Evolutionary conservation across 2,888 invertebrate species (phyloP).

Genomic region (Plebejus melissa): DNA sequence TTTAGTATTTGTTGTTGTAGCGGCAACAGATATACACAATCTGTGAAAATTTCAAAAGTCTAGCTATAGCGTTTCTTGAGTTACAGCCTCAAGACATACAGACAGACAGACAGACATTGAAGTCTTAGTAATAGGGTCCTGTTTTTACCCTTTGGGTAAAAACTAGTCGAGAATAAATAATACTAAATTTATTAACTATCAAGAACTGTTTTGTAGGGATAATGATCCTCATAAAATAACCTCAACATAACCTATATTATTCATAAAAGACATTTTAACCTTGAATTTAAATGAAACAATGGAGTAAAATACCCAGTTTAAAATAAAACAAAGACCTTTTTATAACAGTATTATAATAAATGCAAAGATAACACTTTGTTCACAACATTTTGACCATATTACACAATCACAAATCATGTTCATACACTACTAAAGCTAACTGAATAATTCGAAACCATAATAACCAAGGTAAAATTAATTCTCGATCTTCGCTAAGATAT

Average conservation of each 20-base stretch:
- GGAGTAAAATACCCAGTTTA: slow-evolving; percentile 27
- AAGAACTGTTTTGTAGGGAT: not conserved
- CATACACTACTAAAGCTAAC: slow-evolving; percentile 69
- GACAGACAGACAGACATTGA: too few relatives aligned
- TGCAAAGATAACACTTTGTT: slow-evolving; percentile 67
- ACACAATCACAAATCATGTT: slow-evolving; percentile 69
- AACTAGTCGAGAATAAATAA: not conserved
- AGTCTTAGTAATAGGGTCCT: too few relatives aligned
- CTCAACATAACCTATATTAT: slow-evolving; percentile 28
- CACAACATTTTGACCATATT: slow-evolving; percentile 59
- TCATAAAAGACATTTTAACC: not conserved
- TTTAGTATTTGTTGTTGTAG: too few relatives aligned
- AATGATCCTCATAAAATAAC: slow-evolving; percentile 30
- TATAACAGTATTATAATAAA: slow-evolving; percentile 76
- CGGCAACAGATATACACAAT: too few relatives aligned
- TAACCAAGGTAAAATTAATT: slow-evolving; percentile 61
- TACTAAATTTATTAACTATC: not conserved
- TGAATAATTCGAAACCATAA: slow-evolving; percentile 58
- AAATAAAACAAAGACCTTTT: slow-evolving; percentile 46
- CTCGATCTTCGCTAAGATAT: slow-evolving; percentile 96
- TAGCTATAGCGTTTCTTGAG: too few relatives aligned
- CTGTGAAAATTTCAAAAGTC: too few relatives aligned
- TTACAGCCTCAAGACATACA: too few relatives aligned
- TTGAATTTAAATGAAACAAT: not conserved
- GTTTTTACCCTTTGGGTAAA: not conserved